Evolutionary conservation across 2,888 invertebrate species (phyloP), one percentile per base, ranked within the genome.

Genomic region (Palloptera scutellata): DNA sequence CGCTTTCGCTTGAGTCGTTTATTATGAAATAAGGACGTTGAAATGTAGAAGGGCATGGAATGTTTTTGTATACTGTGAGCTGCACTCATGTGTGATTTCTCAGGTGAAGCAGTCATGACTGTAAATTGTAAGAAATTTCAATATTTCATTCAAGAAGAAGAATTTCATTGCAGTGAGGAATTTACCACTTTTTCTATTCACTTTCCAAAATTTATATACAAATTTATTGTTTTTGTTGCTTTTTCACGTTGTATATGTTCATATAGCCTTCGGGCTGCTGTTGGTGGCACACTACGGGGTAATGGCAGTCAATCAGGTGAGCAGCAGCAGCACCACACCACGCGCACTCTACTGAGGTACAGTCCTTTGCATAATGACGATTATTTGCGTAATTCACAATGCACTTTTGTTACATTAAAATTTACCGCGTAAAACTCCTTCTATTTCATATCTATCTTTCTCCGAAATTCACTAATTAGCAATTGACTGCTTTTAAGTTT

Each of bases 41-140:
- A 82, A 60, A 83, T 81, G 72, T 79, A 78, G 72, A 83, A 82
- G 61, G 77, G 78, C 73, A 75, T 78, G 83, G 83, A 79, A 81
- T 83, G 83, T 70, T 75, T 72, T 42, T 42, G 58, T 13, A 57
- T 30, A 6, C 6, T 30, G 30, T 30, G 30, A 30, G 30, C 6
- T 30, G 30, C 30, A 30, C 30, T 6, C 30, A 30, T 2, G 3
- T 4, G 30, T 30, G 30, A 30, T 30, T 30, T 30, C 6, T 30
- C 30, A 30, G 30, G 30, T 30, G 30, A 30, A 4, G 30, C 30
- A 6, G 30, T 30, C 30, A 30, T 30, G 30, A 30, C 30, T 30
- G 30, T 30, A 30, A 30, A 30, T 30, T 30, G 30, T 30, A 30
- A 2, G 30, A 30, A 30, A 30, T 30, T 30, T 30, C 6, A 30